Base-by-base conservation (phyloP, 2,797 vertebrate species). In the Numenius phaeopus region DNA sequence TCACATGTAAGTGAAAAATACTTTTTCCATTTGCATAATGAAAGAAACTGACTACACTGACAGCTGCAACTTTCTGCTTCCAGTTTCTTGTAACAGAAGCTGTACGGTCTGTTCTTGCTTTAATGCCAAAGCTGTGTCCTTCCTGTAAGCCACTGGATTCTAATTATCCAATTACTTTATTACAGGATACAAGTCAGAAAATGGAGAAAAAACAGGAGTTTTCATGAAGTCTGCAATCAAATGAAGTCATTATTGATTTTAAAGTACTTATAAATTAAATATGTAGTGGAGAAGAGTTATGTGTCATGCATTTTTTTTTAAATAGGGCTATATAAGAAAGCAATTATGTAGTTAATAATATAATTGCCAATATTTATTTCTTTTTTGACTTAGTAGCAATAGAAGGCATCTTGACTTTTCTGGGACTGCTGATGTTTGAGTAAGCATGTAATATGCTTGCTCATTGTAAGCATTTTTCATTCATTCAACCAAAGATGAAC, bases 251-350 rank as follows among this genome's bases (percentile, higher is more conserved):
- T 89, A 75, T 29, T 94, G n/a, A 54, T 85, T 90, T 95, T 54
- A 94, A 94, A 96, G 77, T 91, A 89, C 94, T 94, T 96, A 77
- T 88, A 95, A 91, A 93, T 64, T 21, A 82, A 79, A 76, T 66
- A 64, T 84, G 77, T 76, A 75, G 22, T 40, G 34, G 62, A 47
- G 17, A 85, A 94, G 80, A 91, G 81, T 87, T 90, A 76, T 32
- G 19, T 65, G 66, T 69, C 88, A 87, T 55, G 5, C 11, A 59
- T 27, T 29, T 52, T 1, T 84, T 58, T 73, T 44, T 85, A 57
- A 46, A 66, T 77, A 83, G 52, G 58, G 40, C 8, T 54, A 76
- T 76, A 62, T 72, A 92, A 92, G 21, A 80, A 93, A 92, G 34
- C 61, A 64, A 42, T 79, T 83, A 29, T 37, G 24, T 57, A 40